A percentile compares a stretch with the other conserved stretches of the same genome.
Evolutionary conservation across 2,888 invertebrate species (phyloP).

Genomic region (Clostera curtula): DNA sequence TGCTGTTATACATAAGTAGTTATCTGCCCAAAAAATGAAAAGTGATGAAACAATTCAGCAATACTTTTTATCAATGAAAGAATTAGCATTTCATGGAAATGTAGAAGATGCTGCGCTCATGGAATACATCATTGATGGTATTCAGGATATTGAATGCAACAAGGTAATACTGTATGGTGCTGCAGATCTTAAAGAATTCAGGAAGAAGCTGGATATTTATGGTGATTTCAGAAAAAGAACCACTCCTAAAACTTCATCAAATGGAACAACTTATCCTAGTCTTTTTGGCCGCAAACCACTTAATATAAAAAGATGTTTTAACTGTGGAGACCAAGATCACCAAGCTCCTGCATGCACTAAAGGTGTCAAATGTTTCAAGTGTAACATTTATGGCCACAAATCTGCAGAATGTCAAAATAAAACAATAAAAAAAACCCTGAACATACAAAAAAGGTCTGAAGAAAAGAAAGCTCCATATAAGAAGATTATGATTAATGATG

Average conservation of each 20-base stretch:
- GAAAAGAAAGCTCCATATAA: constrained; percentile 1
- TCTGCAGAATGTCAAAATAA: constrained; percentile 1
- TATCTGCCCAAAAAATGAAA: constrained; percentile 17
- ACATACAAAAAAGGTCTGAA: not conserved
- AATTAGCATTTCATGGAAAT: constrained; percentile 31
- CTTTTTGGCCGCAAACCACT: not conserved
- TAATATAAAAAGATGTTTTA: constrained; percentile 13
- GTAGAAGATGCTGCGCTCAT: constrained; percentile 34
- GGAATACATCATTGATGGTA: constrained; percentile 42
- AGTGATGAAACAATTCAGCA: constrained; percentile 33
- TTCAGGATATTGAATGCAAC: constrained; percentile 21
- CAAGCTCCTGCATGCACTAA: constrained; percentile 15
- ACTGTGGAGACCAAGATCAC: constrained; percentile 11
- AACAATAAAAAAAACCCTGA: constrained; percentile 1
- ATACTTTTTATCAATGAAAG: constrained; percentile 37
- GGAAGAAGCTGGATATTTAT: constrained; percentile 12
- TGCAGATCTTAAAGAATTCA: constrained; percentile 13
- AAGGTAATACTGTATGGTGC: constrained; percentile 21
- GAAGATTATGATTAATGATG: not conserved
- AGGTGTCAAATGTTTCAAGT: constrained; percentile 28
- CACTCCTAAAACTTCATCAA: not conserved
- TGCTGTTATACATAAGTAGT: constrained; percentile 6
- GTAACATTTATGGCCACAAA: constrained; percentile 3
- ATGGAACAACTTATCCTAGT: not conserved
- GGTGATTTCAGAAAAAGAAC: constrained; percentile 9